These are phyloP conservation scores for Pemphigus obesinymphae DNA, from an alignment of 1,140 invertebrate species.

Conservation along the genomic window DNA sequence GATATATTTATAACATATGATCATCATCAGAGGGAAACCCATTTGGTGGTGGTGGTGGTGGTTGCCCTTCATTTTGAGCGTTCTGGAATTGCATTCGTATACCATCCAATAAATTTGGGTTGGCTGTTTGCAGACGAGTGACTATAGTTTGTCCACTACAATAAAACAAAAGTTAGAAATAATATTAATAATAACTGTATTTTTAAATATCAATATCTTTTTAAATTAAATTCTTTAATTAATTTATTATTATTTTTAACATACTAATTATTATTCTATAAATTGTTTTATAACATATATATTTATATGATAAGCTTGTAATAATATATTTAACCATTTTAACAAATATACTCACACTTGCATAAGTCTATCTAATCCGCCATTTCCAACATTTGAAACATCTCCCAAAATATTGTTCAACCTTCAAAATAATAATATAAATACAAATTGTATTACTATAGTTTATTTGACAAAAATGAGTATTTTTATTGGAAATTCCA, in stretches of 20 bases:
- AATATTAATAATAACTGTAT: not conserved
- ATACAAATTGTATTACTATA: too few relatives aligned
- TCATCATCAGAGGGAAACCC: not conserved
- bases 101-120: conserved; percentile 1
- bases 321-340: too few relatives aligned
- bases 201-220: not conserved
- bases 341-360: conserved; percentile 30
- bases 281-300: not conserved
- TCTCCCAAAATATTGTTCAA: conserved; percentile 6
- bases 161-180: too few relatives aligned
- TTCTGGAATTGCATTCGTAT: conserved; percentile 24
- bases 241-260: not conserved
- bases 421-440: not conserved
- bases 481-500: not conserved
- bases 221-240: not conserved
- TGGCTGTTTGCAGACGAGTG: not conserved
- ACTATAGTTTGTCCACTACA: conserved; percentile 28
- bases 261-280: not conserved
- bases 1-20: too few relatives aligned
- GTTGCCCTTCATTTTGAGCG: not conserved
- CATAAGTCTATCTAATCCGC: conserved; percentile 24
- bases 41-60: not conserved
- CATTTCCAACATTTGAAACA: not conserved
- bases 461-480: not conserved
- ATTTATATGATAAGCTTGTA: too few relatives aligned